Evolutionary conservation across 2,113 vertebrate genomes (phyloP), one percentile per base, ranked within the genome.

Genomic region (Electrona antarctica): DNA sequence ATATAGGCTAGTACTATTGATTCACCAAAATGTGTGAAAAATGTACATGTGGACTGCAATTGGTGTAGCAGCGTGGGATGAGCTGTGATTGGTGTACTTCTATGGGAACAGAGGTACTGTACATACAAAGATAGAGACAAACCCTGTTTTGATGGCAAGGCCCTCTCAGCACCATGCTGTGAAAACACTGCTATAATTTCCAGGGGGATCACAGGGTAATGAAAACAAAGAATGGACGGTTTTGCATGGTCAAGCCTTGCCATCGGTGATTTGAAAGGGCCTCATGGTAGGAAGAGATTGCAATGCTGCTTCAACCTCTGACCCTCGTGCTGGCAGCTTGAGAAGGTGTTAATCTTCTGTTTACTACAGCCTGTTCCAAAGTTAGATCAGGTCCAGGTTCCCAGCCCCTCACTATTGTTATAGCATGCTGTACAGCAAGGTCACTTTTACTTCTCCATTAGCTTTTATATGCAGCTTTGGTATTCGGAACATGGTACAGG

Each of bases 401-500:
- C 33, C 60, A n/a, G 9, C 33, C 29, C 6, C 14, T 28, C 56
- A 7, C 5, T 46, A 46, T 47, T 61, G 33, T 46, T 28, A 59
- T 59, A 10, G 10, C 28, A 10, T 29, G 28, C 13, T 10, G 8
- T 4, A 8, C 12, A 45, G n/a, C 11, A 52, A 14, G 33, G 15
- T 12, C n/a, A 3, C 15, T 60, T 68, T 60, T 76, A 14, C 67
- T 78, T 76, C 5, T 46, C 45, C 33, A 41, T 64, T 12, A 64
- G 67, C 51, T 73, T 67, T 41, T 75, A 77, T 74, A 9, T 7
- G 21, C 21, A 14, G 52, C 83, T 89, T 84, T 86, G 66, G 83
- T 80, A 71, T 82, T 81, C 83, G 48, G 61, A 64, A 68, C 55
- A 76, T 64, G 50, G 85, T 80, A 82, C 60, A 81, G 56, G 64